Percentiles rank a stretch among this genome's conserved stretches.
phyloP scores from a whole-genome alignment of 1,140 invertebrate genomes.

The Diorhabda sublineata region DNA sequence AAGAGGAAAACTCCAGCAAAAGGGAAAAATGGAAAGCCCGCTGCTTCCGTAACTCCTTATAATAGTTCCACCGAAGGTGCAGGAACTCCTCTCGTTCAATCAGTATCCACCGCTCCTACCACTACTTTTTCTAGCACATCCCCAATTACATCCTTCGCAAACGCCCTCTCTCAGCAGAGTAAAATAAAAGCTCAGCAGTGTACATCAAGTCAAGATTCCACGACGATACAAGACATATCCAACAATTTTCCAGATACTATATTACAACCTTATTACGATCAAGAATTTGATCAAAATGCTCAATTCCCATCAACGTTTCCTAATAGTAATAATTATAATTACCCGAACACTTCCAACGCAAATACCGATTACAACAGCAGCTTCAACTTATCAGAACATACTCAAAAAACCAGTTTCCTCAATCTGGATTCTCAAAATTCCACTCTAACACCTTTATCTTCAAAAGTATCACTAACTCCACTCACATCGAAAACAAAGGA shows the following conservation, averaged over 20 bases:
- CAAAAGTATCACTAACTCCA: slow-evolving; percentile 31
- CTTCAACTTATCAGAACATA: slow-evolving; percentile 18
- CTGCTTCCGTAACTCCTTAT: slow-evolving; percentile 64
- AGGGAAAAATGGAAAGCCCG: slow-evolving; percentile 53
- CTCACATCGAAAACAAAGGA: slow-evolving; percentile 15
- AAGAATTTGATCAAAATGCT: slow-evolving; percentile 26
- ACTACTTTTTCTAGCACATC: slow-evolving; percentile 15
- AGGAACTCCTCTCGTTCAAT: slow-evolving; percentile 3
- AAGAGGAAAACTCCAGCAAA: slow-evolving; percentile 29
- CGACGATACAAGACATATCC: slow-evolving; percentile 26
- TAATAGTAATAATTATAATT: slow-evolving; percentile 14
- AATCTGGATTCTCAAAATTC: slow-evolving; percentile 29
- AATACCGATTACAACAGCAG: slow-evolving; percentile 13
- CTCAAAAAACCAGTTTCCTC: slow-evolving; percentile 22
- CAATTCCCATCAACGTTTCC: slow-evolving; percentile 24
- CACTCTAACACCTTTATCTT: slow-evolving; percentile 20
- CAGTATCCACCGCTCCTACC: slow-evolving; percentile 1
- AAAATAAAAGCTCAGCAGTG: not conserved
- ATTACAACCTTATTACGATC: slow-evolving; percentile 23
- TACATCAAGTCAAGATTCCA: slow-evolving; percentile 24
- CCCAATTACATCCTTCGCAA: slow-evolving; percentile 23
- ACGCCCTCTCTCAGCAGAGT: slow-evolving; percentile 23
- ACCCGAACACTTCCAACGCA: slow-evolving; percentile 15
- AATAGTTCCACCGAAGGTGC: slow-evolving; percentile 26
- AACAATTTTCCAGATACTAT: slow-evolving; percentile 28